Evolutionary conservation across 2,888 invertebrate genomes (phyloP), one percentile per base, ranked within the genome.

Genomic region (Slavum lentiscoides): DNA sequence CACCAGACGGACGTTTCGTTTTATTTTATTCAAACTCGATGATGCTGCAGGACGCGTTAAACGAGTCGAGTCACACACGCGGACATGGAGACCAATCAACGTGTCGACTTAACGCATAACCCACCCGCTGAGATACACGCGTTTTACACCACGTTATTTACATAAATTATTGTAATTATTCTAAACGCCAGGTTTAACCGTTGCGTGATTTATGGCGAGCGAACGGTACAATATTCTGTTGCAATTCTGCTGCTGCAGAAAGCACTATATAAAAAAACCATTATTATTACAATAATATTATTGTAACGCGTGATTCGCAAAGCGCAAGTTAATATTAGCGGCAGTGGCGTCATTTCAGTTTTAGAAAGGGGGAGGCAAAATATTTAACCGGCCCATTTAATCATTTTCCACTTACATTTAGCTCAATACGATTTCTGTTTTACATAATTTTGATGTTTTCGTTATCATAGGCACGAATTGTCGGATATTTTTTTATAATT

Each of bases 141-240:
- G 11, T 64, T 74, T 55, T 55, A 5, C 43, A 23, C 39, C 21
- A 17, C 17, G 7, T 21, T 66, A 30, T 72, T 17, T 13, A 17
- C 7, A 7, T 30, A 66, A 66, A 74, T 74, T 55, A 74, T 66
- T 74, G 64, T 74, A 74, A 74, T 74, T 55, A 74, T 74, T 64
- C 55, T 55, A 49, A 74, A 74, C 64, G 64, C n/a, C 2, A 1
- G 59, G 39, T 23, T n/a, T 19, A 23, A 43, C 43, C 21, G 17
- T 74, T 17, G 74, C 74, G 74, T 74, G 74, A 74, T 74, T 55
- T 74, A 74, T 64, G 55, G 55, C 5, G 30, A 30, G 17, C 39
- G 15, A 66, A 73, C 23, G 8, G 43, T 53, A 64, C 17, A 9
- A 17, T 30, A 30, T 30, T 30, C 30, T 30, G 30, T 39, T 58